phyloP scores from a whole-genome alignment of 2,888 invertebrate genomes.

The Polyommatus icarus region DNA sequence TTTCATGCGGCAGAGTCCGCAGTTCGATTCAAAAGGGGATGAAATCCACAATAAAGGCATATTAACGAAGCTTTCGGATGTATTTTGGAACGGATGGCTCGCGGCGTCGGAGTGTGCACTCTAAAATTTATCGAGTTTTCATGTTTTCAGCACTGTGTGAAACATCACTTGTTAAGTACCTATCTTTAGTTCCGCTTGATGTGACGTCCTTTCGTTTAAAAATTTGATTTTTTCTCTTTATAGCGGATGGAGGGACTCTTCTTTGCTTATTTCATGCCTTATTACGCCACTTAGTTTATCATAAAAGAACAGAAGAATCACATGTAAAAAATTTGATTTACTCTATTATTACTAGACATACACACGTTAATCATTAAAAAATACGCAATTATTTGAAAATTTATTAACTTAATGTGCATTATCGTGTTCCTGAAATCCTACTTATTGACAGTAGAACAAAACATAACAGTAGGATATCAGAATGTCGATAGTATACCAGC shows the following conservation, averaged over 20 bases:
- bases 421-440: neutral
- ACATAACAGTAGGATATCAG: neutral
- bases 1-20: conserved; percentile 41
- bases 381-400: neutral
- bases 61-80: conserved; percentile 44
- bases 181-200: neutral
- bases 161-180: conserved; percentile 19
- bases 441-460: neutral
- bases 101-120: conserved; percentile 61
- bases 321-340: too few species aligned
- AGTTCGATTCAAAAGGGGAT: conserved; percentile 43
- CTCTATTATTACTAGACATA: too few species aligned
- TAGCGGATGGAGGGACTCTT: neutral
- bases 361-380: too few species aligned
- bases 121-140: conserved; percentile 77
- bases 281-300: too few species aligned
- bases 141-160: conserved; percentile 51
- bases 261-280: too few species aligned
- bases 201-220: neutral
- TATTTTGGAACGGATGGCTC: conserved; percentile 56
- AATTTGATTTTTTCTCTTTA: neutral
- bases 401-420: too few species aligned
- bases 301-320: too few species aligned
- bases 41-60: conserved; percentile 43
- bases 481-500: neutral